phyloP scores from a whole-genome alignment of 2,888 invertebrate genomes.

The Callimorpha dominula region DNA sequence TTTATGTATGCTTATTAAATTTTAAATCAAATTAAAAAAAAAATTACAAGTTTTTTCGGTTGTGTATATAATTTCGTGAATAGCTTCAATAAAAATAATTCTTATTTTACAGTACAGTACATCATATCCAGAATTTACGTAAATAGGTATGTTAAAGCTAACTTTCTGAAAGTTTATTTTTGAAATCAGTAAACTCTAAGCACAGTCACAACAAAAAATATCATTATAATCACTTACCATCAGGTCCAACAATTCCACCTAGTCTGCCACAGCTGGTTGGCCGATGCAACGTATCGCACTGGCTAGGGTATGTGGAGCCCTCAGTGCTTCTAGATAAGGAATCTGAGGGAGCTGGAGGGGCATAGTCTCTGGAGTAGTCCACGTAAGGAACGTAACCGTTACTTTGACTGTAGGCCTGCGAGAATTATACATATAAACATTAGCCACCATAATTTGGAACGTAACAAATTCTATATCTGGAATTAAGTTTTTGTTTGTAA shows the following conservation, averaged over 20 bases:
- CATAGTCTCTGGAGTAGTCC: slow-evolving; percentile 95
- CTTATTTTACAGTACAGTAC: no score
- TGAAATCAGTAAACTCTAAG: neutral
- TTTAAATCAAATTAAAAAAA: no score
- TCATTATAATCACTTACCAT: slow-evolving; percentile 64
- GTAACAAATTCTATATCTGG: no score
- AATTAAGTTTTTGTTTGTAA: no score
- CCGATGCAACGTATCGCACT: slow-evolving; percentile 72
- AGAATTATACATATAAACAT: neutral
- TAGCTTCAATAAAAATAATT: no score
- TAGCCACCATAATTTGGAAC: slow-evolving; percentile 10
- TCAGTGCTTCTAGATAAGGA: slow-evolving; percentile 76
- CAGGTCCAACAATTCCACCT: slow-evolving; percentile 74
- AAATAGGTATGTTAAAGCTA: no score
- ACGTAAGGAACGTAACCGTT: slow-evolving; percentile 96
- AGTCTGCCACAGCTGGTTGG: slow-evolving; percentile 74
- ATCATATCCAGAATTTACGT: no score
- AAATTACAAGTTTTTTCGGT: no score
- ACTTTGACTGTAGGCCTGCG: slow-evolving; percentile 84
- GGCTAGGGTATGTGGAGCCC: slow-evolving; percentile 68
- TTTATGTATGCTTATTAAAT: no score
- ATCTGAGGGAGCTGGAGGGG: slow-evolving; percentile 88
- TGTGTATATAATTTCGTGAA: no score
- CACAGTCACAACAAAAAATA: neutral
- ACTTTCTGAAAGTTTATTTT: no score